Evolutionary conservation across 2,888 invertebrate species (phyloP).

Genomic region (Notodonta dromedarius): DNA sequence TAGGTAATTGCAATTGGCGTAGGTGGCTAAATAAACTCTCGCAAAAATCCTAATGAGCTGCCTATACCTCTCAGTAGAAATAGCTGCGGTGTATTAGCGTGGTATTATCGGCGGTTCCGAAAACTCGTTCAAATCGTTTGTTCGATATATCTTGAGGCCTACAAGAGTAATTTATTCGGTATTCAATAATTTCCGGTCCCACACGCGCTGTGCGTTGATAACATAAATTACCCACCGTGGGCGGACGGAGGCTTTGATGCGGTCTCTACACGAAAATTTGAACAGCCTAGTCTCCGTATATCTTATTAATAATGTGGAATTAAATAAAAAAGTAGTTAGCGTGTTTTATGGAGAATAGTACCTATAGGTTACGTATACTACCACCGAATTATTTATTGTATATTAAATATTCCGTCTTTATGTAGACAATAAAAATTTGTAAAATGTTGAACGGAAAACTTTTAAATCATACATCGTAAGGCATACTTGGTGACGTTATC

Average conservation of each 20-base stretch:
- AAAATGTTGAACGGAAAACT: too few relatives aligned
- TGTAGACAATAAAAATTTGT: too few relatives aligned
- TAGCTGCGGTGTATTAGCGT: neutral
- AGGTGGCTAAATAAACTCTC: too few relatives aligned
- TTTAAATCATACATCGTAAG: too few relatives aligned
- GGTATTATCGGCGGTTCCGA: constrained; percentile 2
- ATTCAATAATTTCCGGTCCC: constrained; percentile 74
- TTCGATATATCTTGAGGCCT: constrained; percentile 13
- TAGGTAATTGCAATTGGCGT: too few relatives aligned
- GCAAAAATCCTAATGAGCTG: neutral
- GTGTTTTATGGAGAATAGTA: too few relatives aligned
- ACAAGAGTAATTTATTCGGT: constrained; percentile 57
- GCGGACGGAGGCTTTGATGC: constrained; percentile 60
- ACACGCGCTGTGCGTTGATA: constrained; percentile 52
- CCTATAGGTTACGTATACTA: too few relatives aligned
- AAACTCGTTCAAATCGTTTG: constrained; percentile 15
- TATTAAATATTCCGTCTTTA: too few relatives aligned
- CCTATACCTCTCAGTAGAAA: neutral
- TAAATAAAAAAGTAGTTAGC: too few relatives aligned
- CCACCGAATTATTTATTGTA: too few relatives aligned
- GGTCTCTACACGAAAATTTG: constrained; percentile 42
- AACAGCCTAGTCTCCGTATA: constrained; percentile 11
- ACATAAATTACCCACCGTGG: constrained; percentile 62
- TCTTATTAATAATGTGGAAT: neutral
- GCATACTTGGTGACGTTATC: too few relatives aligned